phyloP scores from a whole-genome alignment of 1,140 invertebrate species.

The Coptotermes formosanus region DNA sequence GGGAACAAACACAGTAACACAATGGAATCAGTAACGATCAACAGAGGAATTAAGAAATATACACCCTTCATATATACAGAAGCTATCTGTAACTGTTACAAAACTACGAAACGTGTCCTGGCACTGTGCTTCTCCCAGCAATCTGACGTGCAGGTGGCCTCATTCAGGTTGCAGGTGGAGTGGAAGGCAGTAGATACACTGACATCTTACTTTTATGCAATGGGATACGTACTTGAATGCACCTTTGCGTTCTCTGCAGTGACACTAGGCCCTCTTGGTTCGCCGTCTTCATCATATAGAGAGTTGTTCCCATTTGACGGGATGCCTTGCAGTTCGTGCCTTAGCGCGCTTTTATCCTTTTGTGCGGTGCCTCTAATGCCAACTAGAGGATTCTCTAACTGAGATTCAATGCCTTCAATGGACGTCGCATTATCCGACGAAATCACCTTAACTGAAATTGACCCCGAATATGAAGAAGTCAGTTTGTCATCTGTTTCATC shows the following conservation, averaged over 20 bases:
- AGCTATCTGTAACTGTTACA: too few relatives aligned
- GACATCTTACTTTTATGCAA: not conserved
- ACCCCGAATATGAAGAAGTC: constrained; percentile 45
- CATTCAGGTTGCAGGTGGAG: not conserved
- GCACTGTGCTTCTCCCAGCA: too few relatives aligned
- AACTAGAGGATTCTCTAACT: constrained; percentile 54
- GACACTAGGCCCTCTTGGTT: constrained; percentile 31
- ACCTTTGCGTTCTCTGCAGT: constrained; percentile 30
- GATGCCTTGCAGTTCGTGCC: constrained; percentile 33
- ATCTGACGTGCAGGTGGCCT: too few relatives aligned
- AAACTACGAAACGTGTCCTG: too few relatives aligned
- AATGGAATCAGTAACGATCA: too few relatives aligned
- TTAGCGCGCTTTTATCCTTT: constrained; percentile 33
- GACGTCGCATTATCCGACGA: constrained; percentile 48
- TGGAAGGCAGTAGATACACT: constrained; percentile 2
- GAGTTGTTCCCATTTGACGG: constrained; percentile 33
- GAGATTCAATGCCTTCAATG: constrained; percentile 52
- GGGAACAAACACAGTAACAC: not conserved
- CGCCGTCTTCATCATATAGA: constrained; percentile 34
- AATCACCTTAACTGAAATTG: constrained; percentile 52
- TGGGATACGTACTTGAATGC: constrained; percentile 37
- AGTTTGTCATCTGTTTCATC: constrained; percentile 46
- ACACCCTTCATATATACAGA: too few relatives aligned
- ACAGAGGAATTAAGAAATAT: too few relatives aligned
- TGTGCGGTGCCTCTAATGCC: constrained; percentile 37